Base-by-base conservation (phyloP, 2,113 vertebrate species). In the Pteropus alecto region DNA sequence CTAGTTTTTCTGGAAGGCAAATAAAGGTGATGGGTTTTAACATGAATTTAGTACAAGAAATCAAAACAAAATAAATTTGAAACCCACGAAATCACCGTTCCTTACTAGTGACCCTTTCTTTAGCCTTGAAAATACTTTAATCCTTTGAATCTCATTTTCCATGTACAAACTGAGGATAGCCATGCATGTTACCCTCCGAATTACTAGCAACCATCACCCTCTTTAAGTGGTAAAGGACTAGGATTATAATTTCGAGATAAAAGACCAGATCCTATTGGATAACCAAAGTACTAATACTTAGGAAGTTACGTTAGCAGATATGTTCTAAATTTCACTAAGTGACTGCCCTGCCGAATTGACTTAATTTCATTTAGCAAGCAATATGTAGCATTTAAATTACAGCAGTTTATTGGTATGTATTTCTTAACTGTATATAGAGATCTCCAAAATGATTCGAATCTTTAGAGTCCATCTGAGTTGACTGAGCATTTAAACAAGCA, bases 1-100 rank as follows among this genome's bases (percentile, higher is more conserved):
- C 35, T 88, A 93, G 58, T 79, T 82, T 90, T 90, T 84, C 26
- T 95, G 77, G 54, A 84, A 79, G 65, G 76, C 30, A 70, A 84
- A 87, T 89, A 2, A 89, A 86, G 61, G 74, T 87, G 28, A 8
- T 67, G 12, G 26, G 10, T 24, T 86, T 93, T 93, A 87, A 83
- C 14, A 43, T 78, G 7, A 21, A 85, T 85, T 81, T 85, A 56
- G 12, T 76, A 60, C 83, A 74, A 81, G 60, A 96, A 89, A 92
- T 90, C 35, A 89, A 82, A 85, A 61, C 54, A 88, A 91, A 95
- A 56, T 89, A 68, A 83, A 77, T 73, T 2, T 35, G 41, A 90
- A 93, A 60, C 19, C 46, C 16, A 5, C 41, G 13, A 35, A 10
- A 87, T 90, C 60, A 41, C 11, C 51, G 5, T 61, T 61, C 83